phyloP scores from a whole-genome alignment of 1,140 invertebrate genomes.

The Apis mellifera region DNA sequence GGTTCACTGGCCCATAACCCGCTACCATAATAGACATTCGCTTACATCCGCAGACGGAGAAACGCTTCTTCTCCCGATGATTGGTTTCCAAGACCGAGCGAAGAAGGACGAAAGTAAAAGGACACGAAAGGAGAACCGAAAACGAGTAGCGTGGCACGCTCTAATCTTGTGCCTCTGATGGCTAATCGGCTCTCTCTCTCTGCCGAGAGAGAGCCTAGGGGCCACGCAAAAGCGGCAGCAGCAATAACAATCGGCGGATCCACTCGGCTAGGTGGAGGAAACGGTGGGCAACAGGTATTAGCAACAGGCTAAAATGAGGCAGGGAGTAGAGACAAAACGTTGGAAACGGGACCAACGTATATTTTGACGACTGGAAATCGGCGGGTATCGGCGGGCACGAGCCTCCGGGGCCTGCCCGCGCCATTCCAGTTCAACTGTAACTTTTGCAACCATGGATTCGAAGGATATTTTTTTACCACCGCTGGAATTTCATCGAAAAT shows the following conservation, averaged over 20 bases:
- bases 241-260: constrained; percentile 11
- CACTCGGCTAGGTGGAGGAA: neutral
- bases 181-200: constrained; percentile 50
- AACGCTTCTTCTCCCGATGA: neutral
- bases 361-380: constrained; percentile 78
- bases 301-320: constrained; percentile 36
- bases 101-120: constrained; percentile 29
- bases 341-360: constrained; percentile 72
- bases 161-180: constrained; percentile 51
- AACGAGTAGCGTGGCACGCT: constrained; percentile 54
- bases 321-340: constrained; percentile 38
- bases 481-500: constrained; percentile 42
- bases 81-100: constrained; percentile 18
- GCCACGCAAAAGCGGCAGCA: constrained; percentile 26
- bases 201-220: constrained; percentile 5
- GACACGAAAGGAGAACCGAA: constrained; percentile 3
- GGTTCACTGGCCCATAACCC: constrained; percentile 18
- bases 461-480: constrained; percentile 20
- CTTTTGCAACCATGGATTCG: neutral
- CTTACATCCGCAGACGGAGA: constrained; percentile 41
- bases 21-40: constrained; percentile 63
- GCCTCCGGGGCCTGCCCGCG: constrained; percentile 29
- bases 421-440: constrained; percentile 4
- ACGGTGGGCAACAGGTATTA: constrained; percentile 55
- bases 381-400: constrained; percentile 60